Evolutionary conservation across 2,888 invertebrate species (phyloP).

Genomic region (Colostygia pectinataria): DNA sequence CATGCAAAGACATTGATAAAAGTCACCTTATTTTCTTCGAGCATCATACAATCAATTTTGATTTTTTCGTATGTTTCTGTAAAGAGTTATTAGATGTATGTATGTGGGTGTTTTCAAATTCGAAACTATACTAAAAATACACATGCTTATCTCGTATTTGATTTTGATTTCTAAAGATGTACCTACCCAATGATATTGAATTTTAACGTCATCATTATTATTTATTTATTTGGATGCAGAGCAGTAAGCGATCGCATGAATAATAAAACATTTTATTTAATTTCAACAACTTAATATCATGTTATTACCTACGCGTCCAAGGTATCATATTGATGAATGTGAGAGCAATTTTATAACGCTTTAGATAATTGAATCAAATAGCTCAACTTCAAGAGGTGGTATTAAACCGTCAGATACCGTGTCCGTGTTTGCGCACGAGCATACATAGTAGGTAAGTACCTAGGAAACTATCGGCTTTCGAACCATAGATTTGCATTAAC

Average conservation of each 20-base stretch:
- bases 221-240: constrained; percentile 14
- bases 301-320: constrained; percentile 30
- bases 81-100: too few relatives aligned
- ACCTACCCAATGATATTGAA: neutral
- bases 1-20: too few relatives aligned
- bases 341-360: constrained; percentile 49
- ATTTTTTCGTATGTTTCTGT: too few relatives aligned
- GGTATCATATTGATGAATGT: constrained; percentile 46
- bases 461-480: constrained; percentile 53
- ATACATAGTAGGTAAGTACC: too few relatives aligned
- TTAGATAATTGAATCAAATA: constrained; percentile 60
- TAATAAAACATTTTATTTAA: constrained; percentile 20
- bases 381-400: constrained; percentile 45
- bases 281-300: constrained; percentile 27
- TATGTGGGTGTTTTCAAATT: too few relatives aligned
- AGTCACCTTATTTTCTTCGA: too few relatives aligned
- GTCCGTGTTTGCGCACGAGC: constrained; percentile 36
- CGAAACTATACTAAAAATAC: too few relatives aligned
- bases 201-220: constrained; percentile 2
- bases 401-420: constrained; percentile 48
- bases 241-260: constrained; percentile 32
- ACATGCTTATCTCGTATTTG: too few relatives aligned
- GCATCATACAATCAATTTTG: too few relatives aligned
- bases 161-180: too few relatives aligned
- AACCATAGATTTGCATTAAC: constrained; percentile 71